Base-by-base conservation (phyloP, 2,113 vertebrate species). In the Trinectes maculatus region DNA sequence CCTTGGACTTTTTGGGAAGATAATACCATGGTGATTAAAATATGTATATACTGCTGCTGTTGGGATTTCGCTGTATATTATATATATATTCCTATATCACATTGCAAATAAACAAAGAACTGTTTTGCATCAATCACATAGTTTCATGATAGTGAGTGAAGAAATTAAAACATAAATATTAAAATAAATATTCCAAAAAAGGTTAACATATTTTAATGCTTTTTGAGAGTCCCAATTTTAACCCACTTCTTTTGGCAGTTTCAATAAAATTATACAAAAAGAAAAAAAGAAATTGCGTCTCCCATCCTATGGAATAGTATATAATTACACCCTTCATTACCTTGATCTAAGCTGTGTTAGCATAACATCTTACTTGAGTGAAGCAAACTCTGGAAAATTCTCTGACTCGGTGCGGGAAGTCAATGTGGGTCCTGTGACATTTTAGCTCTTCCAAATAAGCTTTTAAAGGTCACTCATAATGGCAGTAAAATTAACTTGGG, bases 381-480 rank as follows among this genome's bases (percentile, higher is more conserved):
- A 31, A 53, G 24, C 29, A 11, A 39, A 68, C 21, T 44, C 31
- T 44, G 11, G 63, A 67, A 60, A 57, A 43, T 43, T 43, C 8
- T 42, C 24, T 0, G 31, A 73, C 64, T 76, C 55, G 33, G 34
- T 16, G 13, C 56, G 39, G 28, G 46, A 47, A 59, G 54, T 61
- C 49, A 31, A 55, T 16, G 26, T 25, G 64, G 44, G 73, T 71
- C 25, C 49, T 18, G 24, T 79, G 71, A 68, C 71, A 81, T 85
- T 83, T 83, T 62, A 48, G 75, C 72, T 74, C 77, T 84, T 83
- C 31, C 49, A 59, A 70, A 55, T n/a, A 25, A 60, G 43, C 49
- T 64, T 52, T 70, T 68, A 77, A 85, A 88, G 74, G 70, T 77
- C 70, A 82, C 71, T 82, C 59, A 66, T 83, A 79, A 74, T 56